Evolutionary conservation across 2,888 invertebrate genomes (phyloP).

Genomic region (Caenorhabditis angaria): DNA sequence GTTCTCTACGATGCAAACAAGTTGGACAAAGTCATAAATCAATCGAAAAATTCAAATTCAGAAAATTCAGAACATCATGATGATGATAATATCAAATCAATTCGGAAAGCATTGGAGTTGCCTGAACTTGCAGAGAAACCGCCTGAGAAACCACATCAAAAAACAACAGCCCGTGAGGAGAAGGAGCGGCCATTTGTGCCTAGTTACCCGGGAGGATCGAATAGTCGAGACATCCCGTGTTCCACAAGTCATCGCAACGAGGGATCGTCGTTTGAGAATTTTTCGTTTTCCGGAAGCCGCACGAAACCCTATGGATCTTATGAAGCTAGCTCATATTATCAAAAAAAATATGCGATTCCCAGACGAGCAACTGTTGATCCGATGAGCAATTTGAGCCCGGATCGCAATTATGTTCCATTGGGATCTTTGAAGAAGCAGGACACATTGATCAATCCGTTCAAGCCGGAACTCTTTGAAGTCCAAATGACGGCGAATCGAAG

Average conservation of each 20-base stretch:
- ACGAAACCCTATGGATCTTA: background rate
- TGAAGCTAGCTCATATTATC: background rate
- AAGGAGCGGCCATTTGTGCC: background rate
- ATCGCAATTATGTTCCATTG: slow-evolving; percentile 5
- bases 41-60: too few relatives aligned
- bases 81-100: background rate
- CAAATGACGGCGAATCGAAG: slow-evolving; percentile 70
- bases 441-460: slow-evolving; percentile 88
- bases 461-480: slow-evolving; percentile 86
- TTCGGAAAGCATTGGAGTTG: background rate
- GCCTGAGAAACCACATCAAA: background rate
- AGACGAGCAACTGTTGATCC: slow-evolving; percentile 22
- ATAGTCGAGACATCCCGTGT: too few relatives aligned
- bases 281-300: too few relatives aligned
- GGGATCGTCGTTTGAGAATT: too few relatives aligned
- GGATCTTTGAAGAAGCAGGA: slow-evolving; percentile 11
- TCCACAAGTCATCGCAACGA: too few relatives aligned
- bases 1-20: slow-evolving; percentile 15
- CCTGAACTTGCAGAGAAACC: background rate
- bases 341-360: background rate
- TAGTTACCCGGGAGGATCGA: too few relatives aligned
- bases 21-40: slow-evolving; percentile 9
- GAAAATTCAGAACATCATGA: background rate
- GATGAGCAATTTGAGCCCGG: background rate
- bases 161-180: background rate